Percentiles rank a stretch among this genome's conserved stretches.
phyloP scores from a whole-genome alignment of 2,797 vertebrate species.

The Pangasius sanitwongsei region DNA sequence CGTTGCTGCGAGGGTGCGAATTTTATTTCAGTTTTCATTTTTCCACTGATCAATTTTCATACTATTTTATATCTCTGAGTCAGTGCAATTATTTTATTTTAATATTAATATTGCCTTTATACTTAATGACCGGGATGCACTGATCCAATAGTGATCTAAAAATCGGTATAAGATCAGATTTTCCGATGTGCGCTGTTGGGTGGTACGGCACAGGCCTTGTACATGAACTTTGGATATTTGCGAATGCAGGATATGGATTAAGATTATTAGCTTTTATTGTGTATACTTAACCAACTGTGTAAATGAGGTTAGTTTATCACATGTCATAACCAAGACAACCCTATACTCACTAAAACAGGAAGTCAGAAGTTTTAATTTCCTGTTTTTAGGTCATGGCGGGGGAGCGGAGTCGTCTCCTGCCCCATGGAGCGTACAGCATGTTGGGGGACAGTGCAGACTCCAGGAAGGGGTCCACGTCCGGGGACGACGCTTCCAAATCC shows the following conservation, averaged over 20 bases:
- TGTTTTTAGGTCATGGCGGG: slow-evolving; percentile 77
- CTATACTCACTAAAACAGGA: background rate
- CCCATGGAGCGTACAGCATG: slow-evolving; percentile 80
- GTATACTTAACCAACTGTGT: background rate
- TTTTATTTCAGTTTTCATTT: background rate
- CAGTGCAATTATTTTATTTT: background rate
- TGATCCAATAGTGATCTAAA: background rate
- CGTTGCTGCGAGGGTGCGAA: background rate
- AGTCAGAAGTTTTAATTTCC: slow-evolving; percentile 17
- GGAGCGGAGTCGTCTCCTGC: slow-evolving; percentile 84
- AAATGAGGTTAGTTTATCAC: background rate
- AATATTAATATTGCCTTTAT: background rate
- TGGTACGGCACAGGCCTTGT: background rate
- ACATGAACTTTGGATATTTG: background rate
- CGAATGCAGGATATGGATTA: no score
- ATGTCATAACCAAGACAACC: background rate
- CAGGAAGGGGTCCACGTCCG: slow-evolving; percentile 41
- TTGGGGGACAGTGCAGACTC: slow-evolving; percentile 60
- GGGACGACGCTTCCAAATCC: slow-evolving; percentile 47
- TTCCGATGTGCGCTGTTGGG: background rate
- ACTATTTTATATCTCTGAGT: background rate
- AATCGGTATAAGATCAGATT: background rate
- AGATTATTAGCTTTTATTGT: background rate
- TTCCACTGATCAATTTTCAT: fast-evolving
- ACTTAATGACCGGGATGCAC: background rate